Evolutionary conservation across 2,113 vertebrate species (phyloP).

Genomic region (Amazona vittata): DNA sequence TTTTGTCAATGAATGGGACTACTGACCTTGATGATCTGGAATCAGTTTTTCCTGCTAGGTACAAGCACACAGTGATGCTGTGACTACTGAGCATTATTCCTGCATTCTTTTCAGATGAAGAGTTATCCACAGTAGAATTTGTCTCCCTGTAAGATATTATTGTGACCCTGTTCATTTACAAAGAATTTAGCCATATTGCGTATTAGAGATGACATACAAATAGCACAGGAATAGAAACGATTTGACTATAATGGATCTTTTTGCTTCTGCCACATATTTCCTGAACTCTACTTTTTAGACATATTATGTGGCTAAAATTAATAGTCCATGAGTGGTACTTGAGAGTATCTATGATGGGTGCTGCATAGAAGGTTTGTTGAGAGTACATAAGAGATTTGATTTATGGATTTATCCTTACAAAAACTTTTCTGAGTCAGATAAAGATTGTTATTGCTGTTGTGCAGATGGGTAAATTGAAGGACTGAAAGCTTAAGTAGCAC

Average conservation of each 20-base stretch:
- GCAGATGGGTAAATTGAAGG: slow-evolving; percentile 47
- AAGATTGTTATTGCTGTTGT: slow-evolving; percentile 39
- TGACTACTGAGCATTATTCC: background rate
- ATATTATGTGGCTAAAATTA: background rate
- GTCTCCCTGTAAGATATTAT: background rate
- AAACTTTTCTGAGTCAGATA: slow-evolving; percentile 50
- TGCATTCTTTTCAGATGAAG: background rate
- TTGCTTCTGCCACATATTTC: background rate
- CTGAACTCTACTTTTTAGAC: background rate
- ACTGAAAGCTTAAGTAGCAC: slow-evolving; percentile 47
- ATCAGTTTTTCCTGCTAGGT: slow-evolving; percentile 30
- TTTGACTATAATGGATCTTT: background rate
- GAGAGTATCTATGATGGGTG: background rate
- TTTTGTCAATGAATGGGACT: slow-evolving; percentile 27
- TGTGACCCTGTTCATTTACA: background rate
- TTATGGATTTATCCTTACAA: slow-evolving; percentile 52
- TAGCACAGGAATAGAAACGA: background rate
- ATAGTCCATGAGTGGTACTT: background rate
- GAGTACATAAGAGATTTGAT: slow-evolving; percentile 25
- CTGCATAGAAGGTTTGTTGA: slow-evolving; percentile 5
- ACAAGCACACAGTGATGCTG: background rate
- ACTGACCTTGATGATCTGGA: slow-evolving; percentile 19
- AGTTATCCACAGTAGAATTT: background rate
- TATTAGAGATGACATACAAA: background rate
- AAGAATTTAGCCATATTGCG: background rate